A percentile compares a stretch with the other conserved stretches of the same genome.
These are phyloP conservation scores for Macrosiphum euphorbiae DNA, from an alignment of 2,888 invertebrate species.

Conservation along the genomic window DNA sequence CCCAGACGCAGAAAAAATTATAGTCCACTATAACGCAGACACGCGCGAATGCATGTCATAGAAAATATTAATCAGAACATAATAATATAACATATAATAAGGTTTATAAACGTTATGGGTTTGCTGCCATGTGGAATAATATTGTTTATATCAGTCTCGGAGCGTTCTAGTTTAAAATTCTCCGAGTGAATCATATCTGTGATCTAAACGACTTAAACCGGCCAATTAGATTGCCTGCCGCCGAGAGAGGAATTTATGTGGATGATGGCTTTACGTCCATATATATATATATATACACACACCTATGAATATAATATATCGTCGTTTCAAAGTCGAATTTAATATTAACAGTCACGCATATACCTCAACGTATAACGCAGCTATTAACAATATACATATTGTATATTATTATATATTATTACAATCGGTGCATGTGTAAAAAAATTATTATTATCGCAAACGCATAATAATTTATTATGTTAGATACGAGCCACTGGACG, in stretches of 20 bases:
- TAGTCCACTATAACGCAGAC: background rate
- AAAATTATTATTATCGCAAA: background rate
- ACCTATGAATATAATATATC: background rate
- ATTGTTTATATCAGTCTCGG: conserved; percentile 1
- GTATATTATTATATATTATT: background rate
- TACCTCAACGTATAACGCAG: background rate
- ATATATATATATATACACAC: background rate
- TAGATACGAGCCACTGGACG: background rate
- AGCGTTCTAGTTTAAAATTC: conserved; percentile 13
- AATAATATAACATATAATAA: background rate
- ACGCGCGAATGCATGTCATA: background rate
- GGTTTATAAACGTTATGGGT: background rate
- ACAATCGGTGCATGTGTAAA: background rate
- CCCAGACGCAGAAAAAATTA: background rate
- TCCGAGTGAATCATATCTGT: conserved; percentile 33
- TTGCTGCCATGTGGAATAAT: background rate
- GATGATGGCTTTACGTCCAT: conserved; percentile 1
- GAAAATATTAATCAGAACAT: background rate
- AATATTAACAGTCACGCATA: background rate
- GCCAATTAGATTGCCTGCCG: conserved; percentile 2
- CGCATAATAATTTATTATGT: background rate
- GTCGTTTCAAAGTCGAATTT: background rate
- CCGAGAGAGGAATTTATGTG: conserved; percentile 19
- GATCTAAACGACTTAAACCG: background rate
- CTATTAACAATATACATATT: background rate